Evolutionary conservation across 2,113 vertebrate species (phyloP).

Genomic region (Pipra filicauda): DNA sequence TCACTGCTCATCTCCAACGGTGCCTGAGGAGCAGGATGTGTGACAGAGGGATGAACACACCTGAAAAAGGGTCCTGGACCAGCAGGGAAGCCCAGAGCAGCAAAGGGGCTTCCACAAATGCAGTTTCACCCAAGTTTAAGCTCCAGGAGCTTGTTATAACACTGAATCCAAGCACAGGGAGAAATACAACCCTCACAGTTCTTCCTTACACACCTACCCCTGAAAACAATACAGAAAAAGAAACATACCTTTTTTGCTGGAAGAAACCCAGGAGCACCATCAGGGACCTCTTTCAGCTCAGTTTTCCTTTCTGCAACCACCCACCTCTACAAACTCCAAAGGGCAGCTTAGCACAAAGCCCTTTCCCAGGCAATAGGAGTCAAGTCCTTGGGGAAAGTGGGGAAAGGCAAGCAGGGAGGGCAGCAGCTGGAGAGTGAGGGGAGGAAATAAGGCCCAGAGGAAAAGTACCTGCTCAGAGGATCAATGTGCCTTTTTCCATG

Average conservation of each 20-base stretch:
- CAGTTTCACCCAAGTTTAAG: neutral
- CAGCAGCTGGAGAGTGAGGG: neutral
- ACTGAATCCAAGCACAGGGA: neutral
- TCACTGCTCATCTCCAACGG: fast-evolving
- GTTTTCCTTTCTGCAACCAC: neutral
- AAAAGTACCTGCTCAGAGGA: neutral
- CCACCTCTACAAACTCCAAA: neutral
- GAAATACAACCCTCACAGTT: fast-evolving
- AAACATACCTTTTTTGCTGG: neutral
- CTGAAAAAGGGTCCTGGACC: neutral
- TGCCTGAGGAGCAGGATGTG: fast-evolving
- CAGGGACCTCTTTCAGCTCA: neutral
- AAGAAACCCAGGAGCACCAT: neutral
- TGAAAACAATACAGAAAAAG: neutral
- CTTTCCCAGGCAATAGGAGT: fast-evolving
- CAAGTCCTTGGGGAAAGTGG: neutral
- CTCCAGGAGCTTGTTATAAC: neutral
- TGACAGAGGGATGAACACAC: neutral
- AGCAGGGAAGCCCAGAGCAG: neutral
- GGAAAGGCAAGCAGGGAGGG: neutral
- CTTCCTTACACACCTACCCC: neutral
- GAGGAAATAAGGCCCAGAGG: neutral
- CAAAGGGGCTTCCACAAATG: neutral
- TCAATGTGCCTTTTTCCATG: neutral
- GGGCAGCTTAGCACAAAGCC: neutral